Base-by-base conservation (phyloP, 1,140 invertebrate species). In the Solenopsis invicta region DNA sequence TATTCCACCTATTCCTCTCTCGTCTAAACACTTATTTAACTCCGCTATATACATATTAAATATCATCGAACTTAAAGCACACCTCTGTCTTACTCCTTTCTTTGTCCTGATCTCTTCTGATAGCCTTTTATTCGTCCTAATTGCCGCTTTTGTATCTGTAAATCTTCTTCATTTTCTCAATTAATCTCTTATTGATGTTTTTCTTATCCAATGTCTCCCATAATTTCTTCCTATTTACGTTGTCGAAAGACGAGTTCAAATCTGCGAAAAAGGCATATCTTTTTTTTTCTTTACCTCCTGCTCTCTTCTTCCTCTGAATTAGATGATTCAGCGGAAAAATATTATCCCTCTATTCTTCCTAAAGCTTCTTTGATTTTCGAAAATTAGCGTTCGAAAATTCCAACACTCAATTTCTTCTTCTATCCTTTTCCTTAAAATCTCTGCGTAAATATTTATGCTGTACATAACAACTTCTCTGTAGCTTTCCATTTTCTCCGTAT, bases 361-460 rank as follows among this genome's bases (percentile, higher is more conserved):
- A n/a, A 54, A 54, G 18, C 52, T 4, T n/a, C 3, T n/a, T n/a
- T 54, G 16, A 0, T 3, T 54, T 4, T 54, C 52, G 4, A 4
- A 4, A 4, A 54, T 9, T 18, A 54, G 4, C 3, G 3, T 6
- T n/a, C n/a, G n/a, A n/a, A n/a, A n/a, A n/a, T n/a, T n/a, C 4
- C 18, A 5, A 16, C 4, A 0, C 16, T 54, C 52, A 1, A 18
- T 9, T 16, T 77, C 56, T 24, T 77, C 13, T 12, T 77, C 75
- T 10, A 77, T 1, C 18, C 6, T 77, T 10, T 59, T 77, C 6
- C 59, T 77, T 24, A 77, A 48, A 4, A 76, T 41, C 21, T 76
- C 52, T 1, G 10, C 72, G 18, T 56, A 76, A 10, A 76, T 41
- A 6, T 77, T 77, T 12, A 56, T 45, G n/a, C n/a, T n/a, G n/a